Percentiles rank a stretch among this genome's conserved stretches.
Evolutionary conservation across 2,113 vertebrate species (phyloP).

Genomic region (Pogona vitticeps): DNA sequence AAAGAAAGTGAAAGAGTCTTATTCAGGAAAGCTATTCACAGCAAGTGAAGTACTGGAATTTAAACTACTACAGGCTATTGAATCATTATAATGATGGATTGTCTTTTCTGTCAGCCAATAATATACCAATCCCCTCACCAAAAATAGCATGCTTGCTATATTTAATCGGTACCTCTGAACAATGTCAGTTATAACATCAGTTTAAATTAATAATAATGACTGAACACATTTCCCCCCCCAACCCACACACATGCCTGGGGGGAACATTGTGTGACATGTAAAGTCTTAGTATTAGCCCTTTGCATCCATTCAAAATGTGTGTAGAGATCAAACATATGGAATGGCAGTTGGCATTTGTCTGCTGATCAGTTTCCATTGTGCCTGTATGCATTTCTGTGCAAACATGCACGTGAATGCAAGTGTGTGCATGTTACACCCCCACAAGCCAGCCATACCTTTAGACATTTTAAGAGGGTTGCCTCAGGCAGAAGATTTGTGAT

Average conservation of each 20-base stretch:
- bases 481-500: not conserved
- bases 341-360: not conserved
- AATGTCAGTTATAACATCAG: slow-evolving; percentile 32
- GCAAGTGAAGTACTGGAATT: slow-evolving; percentile 53
- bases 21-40: slow-evolving; percentile 58
- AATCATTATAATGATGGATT: slow-evolving; percentile 65
- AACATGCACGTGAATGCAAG: no score
- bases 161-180: slow-evolving; percentile 45
- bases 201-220: slow-evolving; percentile 45
- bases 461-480: not conserved
- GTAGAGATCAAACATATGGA: not conserved
- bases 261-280: not conserved
- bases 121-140: slow-evolving; percentile 48
- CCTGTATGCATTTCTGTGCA: no score
- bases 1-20: slow-evolving; percentile 58
- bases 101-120: slow-evolving; percentile 57
- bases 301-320: not conserved
- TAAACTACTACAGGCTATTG: slow-evolving; percentile 54
- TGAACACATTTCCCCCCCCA: not conserved
- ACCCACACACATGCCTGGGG: not conserved
- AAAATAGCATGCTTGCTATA: slow-evolving; percentile 50
- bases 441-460: not conserved
- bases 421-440: not conserved
- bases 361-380: no score
- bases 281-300: not conserved